Evolutionary conservation across 2,113 vertebrate species (phyloP).

Genomic region (Osmerus mordax): DNA sequence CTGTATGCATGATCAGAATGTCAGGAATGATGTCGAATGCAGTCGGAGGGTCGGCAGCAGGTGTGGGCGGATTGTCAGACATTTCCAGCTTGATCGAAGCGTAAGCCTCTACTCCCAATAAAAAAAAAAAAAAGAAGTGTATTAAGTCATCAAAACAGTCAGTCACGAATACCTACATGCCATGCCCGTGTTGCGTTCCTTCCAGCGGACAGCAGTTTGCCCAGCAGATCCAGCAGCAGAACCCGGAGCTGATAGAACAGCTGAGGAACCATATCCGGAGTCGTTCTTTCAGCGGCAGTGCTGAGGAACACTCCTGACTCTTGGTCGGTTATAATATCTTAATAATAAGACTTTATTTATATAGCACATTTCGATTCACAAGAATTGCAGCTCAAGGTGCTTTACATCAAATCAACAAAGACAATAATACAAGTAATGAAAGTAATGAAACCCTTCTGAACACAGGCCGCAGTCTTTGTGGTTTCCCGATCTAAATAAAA

Average conservation of each 20-base stretch:
- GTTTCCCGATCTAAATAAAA: no score
- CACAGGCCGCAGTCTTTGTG: no score
- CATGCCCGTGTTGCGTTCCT: constrained; percentile 48
- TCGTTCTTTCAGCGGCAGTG: constrained; percentile 91
- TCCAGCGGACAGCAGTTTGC: constrained; percentile 95
- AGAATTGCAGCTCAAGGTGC: no score
- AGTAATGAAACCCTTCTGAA: no score
- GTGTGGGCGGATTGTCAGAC: constrained; percentile 91
- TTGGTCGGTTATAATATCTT: background rate
- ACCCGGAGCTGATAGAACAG: constrained; percentile 96
- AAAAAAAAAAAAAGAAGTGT: background rate
- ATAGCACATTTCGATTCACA: no score
- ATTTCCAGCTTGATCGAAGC: constrained; percentile 96
- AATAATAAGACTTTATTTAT: no score
- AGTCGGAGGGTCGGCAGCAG: constrained; percentile 88
- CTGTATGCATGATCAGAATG: constrained; percentile 76
- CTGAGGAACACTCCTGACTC: constrained; percentile 88
- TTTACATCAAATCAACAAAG: no score
- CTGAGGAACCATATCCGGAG: constrained; percentile 94
- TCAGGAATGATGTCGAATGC: constrained; percentile 98
- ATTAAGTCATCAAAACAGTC: background rate
- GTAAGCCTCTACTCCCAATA: constrained; percentile 68
- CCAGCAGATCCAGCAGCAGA: constrained; percentile 98
- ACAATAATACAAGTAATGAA: no score
- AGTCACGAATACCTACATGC: background rate